phyloP scores from a whole-genome alignment of 2,888 invertebrate genomes.

The Beris chalybata region DNA sequence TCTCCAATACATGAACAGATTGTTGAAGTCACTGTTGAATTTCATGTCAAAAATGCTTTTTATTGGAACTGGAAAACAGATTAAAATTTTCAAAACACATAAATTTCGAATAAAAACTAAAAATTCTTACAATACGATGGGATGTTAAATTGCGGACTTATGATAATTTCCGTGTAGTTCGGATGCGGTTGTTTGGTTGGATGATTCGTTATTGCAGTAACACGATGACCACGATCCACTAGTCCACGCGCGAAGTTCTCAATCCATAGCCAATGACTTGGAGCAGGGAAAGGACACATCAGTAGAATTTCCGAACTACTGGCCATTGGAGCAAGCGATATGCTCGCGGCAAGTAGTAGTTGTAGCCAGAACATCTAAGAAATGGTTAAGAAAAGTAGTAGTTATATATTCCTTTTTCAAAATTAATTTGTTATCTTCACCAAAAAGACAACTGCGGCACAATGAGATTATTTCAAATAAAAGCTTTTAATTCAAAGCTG shows the following conservation, averaged over 20 bases:
- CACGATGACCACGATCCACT: conserved; percentile 55
- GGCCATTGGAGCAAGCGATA: background rate
- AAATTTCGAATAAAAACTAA: background rate
- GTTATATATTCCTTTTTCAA: background rate
- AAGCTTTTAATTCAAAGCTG: too few relatives aligned
- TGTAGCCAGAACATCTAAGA: conserved; percentile 7
- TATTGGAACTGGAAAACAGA: conserved; percentile 48
- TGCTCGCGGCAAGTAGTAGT: too few relatives aligned
- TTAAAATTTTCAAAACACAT: background rate
- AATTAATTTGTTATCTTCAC: too few relatives aligned
- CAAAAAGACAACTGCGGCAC: too few relatives aligned
- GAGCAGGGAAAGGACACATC: conserved; percentile 55
- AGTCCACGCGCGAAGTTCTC: conserved; percentile 52
- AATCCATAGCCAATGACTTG: conserved; percentile 56
- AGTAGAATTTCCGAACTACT: conserved; percentile 49
- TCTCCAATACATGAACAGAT: conserved; percentile 51
- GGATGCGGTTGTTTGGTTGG: conserved; percentile 52
- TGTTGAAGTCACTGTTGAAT: conserved; percentile 51
- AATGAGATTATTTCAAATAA: too few relatives aligned
- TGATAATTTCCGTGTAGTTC: conserved; percentile 55
- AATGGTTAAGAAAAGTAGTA: background rate
- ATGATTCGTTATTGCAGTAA: conserved; percentile 52
- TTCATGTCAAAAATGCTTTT: conserved; percentile 50
- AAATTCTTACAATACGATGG: conserved; percentile 50
- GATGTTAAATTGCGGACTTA: conserved; percentile 52